Evolutionary conservation across 2,888 invertebrate species (phyloP), one percentile per base, ranked within the genome.

Genomic region (Agrotis puta): DNA sequence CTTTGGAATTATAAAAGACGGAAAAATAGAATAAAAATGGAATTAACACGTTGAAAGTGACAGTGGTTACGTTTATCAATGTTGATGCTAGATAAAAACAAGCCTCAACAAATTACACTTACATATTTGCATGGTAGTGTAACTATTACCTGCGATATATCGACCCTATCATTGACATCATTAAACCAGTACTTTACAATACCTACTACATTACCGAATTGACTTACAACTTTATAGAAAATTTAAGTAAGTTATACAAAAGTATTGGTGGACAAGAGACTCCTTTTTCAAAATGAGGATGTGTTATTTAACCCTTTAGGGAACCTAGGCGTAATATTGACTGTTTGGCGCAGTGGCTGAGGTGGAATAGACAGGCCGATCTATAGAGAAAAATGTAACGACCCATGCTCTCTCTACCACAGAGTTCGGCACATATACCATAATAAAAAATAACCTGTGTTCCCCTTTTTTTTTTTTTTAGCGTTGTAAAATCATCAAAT

Each of bases 31-130:
- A 64, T 48, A 14, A 61, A n/a, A n/a, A n/a, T n/a, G n/a, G n/a
- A n/a, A 16, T 51, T 68, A 71, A 79, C 56, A 71, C 13, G 54
- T 51, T 74, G 27, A 65, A 68, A 71, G 67, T 67, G 77, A 71
- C 64, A 71, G 62, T 64, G 16, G 51, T 67, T 61, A 64, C 27
- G 39, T 59, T 51, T 78, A 59, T 54, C 33, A 59, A 56, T 64
- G 65, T 63, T 57, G 57, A 66, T 63, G 47, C 11, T 48, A 68
- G 58, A 72, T 59, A 72, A 76, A 79, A 66, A 64, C 54, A 48
- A 62, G 61, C 2, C 43, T 20, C 47, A 43, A 58, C 39, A 24
- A 51, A 59, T 3, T 39, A 13, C 22, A 59, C 20, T 43, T 20
- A 22, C 13, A 22, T 27, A 33, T 24, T 47, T 62, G n/a, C 43